phyloP scores from a whole-genome alignment of 2,888 invertebrate species.

The Xanthia icteritia region DNA sequence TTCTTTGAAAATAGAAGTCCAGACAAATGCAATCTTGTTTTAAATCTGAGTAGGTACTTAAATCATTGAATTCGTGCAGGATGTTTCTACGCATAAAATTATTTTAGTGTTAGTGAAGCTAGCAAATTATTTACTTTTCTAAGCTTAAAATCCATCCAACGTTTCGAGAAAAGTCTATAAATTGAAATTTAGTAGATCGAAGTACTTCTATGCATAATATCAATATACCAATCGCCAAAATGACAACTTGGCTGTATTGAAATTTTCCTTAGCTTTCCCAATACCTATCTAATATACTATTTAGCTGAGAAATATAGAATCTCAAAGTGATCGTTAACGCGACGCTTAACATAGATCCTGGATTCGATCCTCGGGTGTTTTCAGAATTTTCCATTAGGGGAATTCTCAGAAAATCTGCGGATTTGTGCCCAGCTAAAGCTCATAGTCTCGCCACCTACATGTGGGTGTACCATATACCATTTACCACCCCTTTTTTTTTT shows the following conservation, averaged over 20 bases:
- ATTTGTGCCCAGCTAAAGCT: neutral
- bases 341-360: too few species aligned
- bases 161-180: neutral
- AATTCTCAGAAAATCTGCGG: neutral
- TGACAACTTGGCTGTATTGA: neutral
- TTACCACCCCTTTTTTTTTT: neutral
- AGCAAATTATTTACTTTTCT: neutral
- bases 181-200: neutral
- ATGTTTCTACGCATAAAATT: neutral
- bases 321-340: neutral
- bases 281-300: neutral
- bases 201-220: too few species aligned
- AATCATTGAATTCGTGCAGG: neutral
- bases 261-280: neutral
- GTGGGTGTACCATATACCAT: neutral
- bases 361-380: neutral
- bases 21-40: neutral
- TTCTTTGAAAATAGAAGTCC: neutral
- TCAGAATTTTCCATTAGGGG: neutral
- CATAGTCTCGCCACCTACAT: neutral
- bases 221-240: neutral
- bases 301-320: neutral
- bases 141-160: neutral
- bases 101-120: neutral
- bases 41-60: neutral